phyloP scores from a whole-genome alignment of 37 sponge, comb jelly and placozoan genomes.

The Halisarca cf. caerulea region DNA sequence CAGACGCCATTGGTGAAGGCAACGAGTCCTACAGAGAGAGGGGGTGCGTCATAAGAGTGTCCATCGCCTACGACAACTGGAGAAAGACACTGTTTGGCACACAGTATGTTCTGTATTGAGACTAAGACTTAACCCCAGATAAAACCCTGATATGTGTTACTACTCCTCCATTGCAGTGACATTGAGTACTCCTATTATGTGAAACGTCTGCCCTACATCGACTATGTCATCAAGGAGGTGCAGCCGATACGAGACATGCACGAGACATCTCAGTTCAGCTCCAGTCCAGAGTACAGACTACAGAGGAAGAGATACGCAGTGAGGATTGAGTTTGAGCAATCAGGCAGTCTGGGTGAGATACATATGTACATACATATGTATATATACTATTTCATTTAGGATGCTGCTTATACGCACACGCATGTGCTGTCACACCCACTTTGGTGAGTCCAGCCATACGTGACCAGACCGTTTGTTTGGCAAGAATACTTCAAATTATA shows the following conservation, averaged over 20 bases:
- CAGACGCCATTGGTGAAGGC: conserved; percentile 69
- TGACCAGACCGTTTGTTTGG: too few species aligned
- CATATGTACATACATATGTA: too few species aligned
- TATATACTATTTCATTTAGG: too few species aligned
- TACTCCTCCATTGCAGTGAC: conserved; percentile 31
- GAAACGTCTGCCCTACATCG: conserved; percentile 55
- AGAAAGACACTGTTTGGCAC: conserved; percentile 68
- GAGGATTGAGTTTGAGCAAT: conserved; percentile 73
- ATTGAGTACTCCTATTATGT: conserved; percentile 70
- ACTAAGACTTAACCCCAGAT: too few species aligned
- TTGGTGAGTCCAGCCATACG: too few species aligned
- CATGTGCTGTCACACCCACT: too few species aligned
- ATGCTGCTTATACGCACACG: too few species aligned
- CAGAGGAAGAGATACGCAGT: conserved; percentile 74
- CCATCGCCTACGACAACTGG: conserved; percentile 79
- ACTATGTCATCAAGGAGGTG: conserved; percentile 63
- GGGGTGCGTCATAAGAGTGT: conserved; percentile 71
- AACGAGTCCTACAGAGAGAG: conserved; percentile 63
- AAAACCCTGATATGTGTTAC: too few species aligned
- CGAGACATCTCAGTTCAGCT: not conserved
- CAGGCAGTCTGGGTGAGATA: conserved; percentile 67
- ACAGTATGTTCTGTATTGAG: too few species aligned
- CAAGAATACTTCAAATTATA: too few species aligned
- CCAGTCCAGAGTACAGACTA: conserved; percentile 48
- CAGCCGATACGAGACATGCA: conserved; percentile 20